Base-by-base conservation (phyloP, 2,113 vertebrate genomes). In the Globicephala melas region DNA sequence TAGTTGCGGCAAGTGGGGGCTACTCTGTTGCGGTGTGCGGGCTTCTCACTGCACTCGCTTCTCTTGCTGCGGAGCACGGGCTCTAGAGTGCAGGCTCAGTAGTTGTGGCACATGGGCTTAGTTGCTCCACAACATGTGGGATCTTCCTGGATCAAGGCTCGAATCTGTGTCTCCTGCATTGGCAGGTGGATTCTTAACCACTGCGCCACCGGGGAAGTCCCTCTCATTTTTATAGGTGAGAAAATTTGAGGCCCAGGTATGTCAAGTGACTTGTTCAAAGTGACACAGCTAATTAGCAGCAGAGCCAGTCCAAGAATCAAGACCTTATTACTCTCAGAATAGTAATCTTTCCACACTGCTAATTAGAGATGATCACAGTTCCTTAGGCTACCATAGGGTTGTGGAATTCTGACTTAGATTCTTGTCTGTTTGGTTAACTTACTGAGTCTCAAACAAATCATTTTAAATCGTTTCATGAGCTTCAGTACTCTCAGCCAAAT, bases 231-330 rank as follows among this genome's bases (percentile, higher is more conserved):
- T 68, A 71, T 1, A 82, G 14, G 53, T 62, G 33, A 94, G 80
- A 89, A 93, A 93, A 95, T 74, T 8, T 55, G 89, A 93, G 82
- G 47, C 70, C 38, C 81, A 95, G 89, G 95, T 2, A 85, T 65
- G 86, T 89, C 84, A 95, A 89, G 44, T 63, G 26, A 96, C 65
- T 96, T 89, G 26, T 71, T 92, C 53, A 90, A 92, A 90, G 79
- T 67, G 53, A 97, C 86, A 81, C 53, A 89, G 90, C 85, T 94
- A 84, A 90, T 96, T 81, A 96, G 26, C 84, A 65, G 65, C 82
- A 95, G 63, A 74, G 44, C 44, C 53, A 76, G 71, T 87, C 44
- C 31, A 82, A 79, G 60, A 91, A 89, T 65, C 33, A 83, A 89
- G 33, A 89, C 70, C 33, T 85, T 65, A 85, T n/a, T 91, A 36